A percentile compares a stretch with the other conserved stretches of the same genome.
Conservation (phyloP, 1,140 invertebrate genomes). For the Holotrichia oblita region DNA sequence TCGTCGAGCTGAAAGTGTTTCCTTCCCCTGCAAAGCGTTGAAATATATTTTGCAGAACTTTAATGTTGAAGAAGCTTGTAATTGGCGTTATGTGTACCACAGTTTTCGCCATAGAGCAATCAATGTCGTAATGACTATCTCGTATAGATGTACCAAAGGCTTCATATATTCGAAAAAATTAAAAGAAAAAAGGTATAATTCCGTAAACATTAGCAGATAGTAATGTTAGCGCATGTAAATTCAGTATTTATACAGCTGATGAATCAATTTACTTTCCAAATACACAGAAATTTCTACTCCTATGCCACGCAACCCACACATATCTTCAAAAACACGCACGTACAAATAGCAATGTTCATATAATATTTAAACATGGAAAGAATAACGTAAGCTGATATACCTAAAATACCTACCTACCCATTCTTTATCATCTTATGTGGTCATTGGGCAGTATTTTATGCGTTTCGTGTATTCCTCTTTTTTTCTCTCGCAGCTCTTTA, state of each 20-base stretch:
- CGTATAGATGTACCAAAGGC: too few relatives aligned
- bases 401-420: background rate
- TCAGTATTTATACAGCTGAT: background rate
- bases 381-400: background rate
- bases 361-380: background rate
- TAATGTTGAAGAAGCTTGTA: too few relatives aligned
- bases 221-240: background rate
- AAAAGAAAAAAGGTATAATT: too few relatives aligned
- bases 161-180: too few relatives aligned
- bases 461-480: background rate
- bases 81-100: too few relatives aligned
- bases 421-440: background rate
- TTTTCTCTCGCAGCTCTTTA: background rate
- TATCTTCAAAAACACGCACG: background rate
- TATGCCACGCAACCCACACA: background rate
- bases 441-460: background rate
- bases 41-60: too few relatives aligned
- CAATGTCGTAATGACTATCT: too few relatives aligned
- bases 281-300: slow-evolving; percentile 2
- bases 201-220: too few relatives aligned
- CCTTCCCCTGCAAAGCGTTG: too few relatives aligned
- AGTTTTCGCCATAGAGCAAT: too few relatives aligned
- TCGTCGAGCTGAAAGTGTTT: too few relatives aligned
- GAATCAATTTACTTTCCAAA: background rate
- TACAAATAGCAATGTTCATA: background rate